phyloP scores from a whole-genome alignment of 2,888 invertebrate genomes.

The Dendrolimus pini region DNA sequence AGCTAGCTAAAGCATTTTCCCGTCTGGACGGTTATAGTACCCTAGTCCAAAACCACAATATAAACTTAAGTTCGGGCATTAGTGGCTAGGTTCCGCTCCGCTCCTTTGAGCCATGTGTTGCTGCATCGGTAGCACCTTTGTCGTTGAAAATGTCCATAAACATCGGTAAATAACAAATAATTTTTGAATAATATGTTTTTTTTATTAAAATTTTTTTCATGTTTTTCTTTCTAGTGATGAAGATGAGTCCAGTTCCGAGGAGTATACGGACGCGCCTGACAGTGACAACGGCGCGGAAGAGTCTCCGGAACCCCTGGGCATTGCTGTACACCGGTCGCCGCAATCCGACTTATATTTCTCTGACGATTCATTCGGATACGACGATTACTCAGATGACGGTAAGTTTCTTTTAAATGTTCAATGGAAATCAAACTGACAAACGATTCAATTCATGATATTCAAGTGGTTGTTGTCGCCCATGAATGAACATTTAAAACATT shows the following conservation, averaged over 20 bases:
- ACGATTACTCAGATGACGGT: constrained; percentile 64
- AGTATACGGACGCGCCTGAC: constrained; percentile 54
- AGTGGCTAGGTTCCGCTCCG: too few species aligned
- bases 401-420: constrained; percentile 8
- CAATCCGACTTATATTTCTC: constrained; percentile 46
- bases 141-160: not conserved
- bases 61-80: too few species aligned
- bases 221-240: constrained; percentile 36
- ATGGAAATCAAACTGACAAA: too few species aligned
- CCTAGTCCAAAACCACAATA: too few species aligned
- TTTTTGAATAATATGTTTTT: not conserved
- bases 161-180: not conserved
- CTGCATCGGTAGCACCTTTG: too few species aligned
- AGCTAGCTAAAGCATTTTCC: too few species aligned
- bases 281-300: constrained; percentile 35
- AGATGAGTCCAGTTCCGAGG: constrained; percentile 57
- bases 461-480: too few species aligned
- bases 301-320: constrained; percentile 30
- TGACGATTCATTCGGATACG: constrained; percentile 63
- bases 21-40: too few species aligned
- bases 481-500: not conserved
- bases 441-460: too few species aligned
- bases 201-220: not conserved
- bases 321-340: constrained; percentile 17
- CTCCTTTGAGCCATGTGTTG: too few species aligned